Conservation (phyloP, 2,113 vertebrate genomes). For the Cariama cristata region DNA sequence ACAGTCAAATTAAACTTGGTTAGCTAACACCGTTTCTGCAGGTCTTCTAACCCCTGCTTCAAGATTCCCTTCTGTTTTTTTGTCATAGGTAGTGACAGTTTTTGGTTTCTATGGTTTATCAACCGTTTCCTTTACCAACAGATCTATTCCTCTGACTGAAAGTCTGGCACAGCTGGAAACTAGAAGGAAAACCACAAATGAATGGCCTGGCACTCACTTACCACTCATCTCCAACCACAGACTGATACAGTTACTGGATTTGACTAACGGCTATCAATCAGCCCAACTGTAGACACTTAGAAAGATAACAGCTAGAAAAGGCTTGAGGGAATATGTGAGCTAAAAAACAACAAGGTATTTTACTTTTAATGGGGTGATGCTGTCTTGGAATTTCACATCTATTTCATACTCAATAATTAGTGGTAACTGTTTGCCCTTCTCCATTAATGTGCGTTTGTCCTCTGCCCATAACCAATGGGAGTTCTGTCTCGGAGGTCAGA, state of each 20-base stretch:
- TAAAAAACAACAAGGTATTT: background rate
- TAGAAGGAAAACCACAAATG: conserved; percentile 82
- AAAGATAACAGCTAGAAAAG: conserved; percentile 33
- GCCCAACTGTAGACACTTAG: conserved; percentile 73
- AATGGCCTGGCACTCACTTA: conserved; percentile 75
- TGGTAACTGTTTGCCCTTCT: background rate
- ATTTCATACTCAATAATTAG: background rate
- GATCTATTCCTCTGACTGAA: conserved; percentile 75
- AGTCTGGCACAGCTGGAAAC: conserved; percentile 79
- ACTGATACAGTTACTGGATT: conserved; percentile 77
- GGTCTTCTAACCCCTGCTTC: background rate
- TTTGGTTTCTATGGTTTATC: conserved; percentile 80
- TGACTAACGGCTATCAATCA: conserved; percentile 84
- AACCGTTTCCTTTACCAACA: conserved; percentile 81
- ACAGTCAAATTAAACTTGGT: background rate
- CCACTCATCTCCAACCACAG: conserved; percentile 82
- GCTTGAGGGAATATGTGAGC: conserved; percentile 31
- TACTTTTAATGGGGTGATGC: background rate
- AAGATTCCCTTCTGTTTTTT: conserved; percentile 12
- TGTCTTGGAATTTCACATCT: background rate
- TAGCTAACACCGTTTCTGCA: background rate
- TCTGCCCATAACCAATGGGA: background rate
- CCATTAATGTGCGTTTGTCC: background rate
- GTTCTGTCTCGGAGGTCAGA: background rate
- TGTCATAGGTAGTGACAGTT: conserved; percentile 75